Evolutionary conservation across 2,888 invertebrate genomes (phyloP).

Genomic region (Criorhina ranunculi): DNA sequence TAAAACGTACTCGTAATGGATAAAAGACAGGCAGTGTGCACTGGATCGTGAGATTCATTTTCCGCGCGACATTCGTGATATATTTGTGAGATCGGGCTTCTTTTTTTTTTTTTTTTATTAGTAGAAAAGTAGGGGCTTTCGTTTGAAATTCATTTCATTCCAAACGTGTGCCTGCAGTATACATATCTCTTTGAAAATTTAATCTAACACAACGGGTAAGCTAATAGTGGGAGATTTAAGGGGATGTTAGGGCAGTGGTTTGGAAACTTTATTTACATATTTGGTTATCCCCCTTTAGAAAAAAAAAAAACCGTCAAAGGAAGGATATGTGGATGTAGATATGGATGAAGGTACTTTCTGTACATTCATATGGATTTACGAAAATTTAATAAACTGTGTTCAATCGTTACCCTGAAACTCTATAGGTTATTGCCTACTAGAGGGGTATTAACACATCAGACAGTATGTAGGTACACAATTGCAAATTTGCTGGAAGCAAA

Average conservation of each 20-base stretch:
- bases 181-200: conserved; percentile 22
- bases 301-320: not conserved
- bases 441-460: not conserved
- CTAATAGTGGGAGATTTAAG: conserved; percentile 22
- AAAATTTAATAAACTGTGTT: conserved; percentile 28
- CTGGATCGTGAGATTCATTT: conserved; percentile 61
- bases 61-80: conserved; percentile 49
- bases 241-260: not conserved
- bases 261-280: not conserved
- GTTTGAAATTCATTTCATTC: conserved; percentile 21
- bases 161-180: not conserved
- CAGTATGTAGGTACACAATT: not conserved
- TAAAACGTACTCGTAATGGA: conserved; percentile 54
- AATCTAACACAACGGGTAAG: conserved; percentile 27
- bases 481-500: too few relatives aligned
- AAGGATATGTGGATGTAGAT: not conserved
- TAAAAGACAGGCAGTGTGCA: conserved; percentile 56
- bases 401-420: conserved; percentile 1
- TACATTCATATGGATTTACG: not conserved
- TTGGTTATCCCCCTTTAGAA: not conserved
- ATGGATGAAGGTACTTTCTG: not conserved
- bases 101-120: conserved; percentile 10
- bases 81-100: conserved; percentile 4
- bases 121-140: not conserved
- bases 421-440: conserved; percentile 2